Base-by-base conservation (phyloP, 2,888 invertebrate species). In the Antheraea assamensis region DNA sequence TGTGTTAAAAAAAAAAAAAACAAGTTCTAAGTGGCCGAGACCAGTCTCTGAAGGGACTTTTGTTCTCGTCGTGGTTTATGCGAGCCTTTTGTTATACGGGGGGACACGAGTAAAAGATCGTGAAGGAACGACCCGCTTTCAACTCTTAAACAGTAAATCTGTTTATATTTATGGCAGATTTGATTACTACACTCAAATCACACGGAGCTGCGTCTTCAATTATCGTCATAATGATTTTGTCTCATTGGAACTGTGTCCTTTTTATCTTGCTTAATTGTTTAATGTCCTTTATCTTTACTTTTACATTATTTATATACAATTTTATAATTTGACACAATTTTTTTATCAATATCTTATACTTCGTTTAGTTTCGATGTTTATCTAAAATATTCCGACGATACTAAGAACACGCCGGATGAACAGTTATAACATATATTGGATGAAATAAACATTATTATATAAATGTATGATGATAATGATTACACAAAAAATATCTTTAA, bases 1-100 rank as follows among this genome's bases (percentile, higher is more conserved):
- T 8, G n/a, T 58, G 52, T 24, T 2, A 10, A 24, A n/a, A 35
- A 10, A 10, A 24, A n/a, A 35, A 58, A 1, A 58, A 58, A 58
- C 58, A n/a, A 24, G 58, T 58, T n/a, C n/a, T 58, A 58, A 58
- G n/a, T 58, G 2, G 24, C 10, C 58, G n/a, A 58, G 58, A 58
- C 58, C 58, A 58, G 58, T 58, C 58, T 58, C 58, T 58, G 58
- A 8, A 52, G 52, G 24, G 58, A 58, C 58, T 58, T 58, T 58
- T 58, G 58, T 58, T 58, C n/a, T 24, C 58, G 55, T 21, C n/a
- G 58, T n/a, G n/a, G 58, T n/a, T 3, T 58, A 58, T 24, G n/a
- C 10, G 58, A 58, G 4, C 58, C 24, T n/a, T 58, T 58, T 58
- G n/a, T 58, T 7, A n/a, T n/a, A n/a, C n/a, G n/a, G n/a, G 7